Conservation (phyloP, 2,888 invertebrate species). For the Rhodophaea formosa region DNA sequence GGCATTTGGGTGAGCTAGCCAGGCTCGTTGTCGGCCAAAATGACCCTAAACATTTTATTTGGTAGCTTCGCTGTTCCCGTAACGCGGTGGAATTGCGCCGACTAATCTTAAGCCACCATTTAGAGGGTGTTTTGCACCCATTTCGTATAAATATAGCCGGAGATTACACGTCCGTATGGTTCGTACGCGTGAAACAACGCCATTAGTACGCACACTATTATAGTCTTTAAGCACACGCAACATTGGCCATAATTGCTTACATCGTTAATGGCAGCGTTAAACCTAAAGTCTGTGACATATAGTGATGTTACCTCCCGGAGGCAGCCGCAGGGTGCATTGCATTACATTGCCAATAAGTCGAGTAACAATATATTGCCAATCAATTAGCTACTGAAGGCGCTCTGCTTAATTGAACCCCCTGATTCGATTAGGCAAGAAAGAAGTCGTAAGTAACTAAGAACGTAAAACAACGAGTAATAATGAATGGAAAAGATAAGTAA, state of each 20-base stretch:
- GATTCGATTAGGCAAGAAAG: slow-evolving; percentile 60
- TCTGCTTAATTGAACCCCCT: slow-evolving; percentile 67
- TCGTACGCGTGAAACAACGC: slow-evolving; percentile 39
- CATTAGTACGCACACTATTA: slow-evolving; percentile 24
- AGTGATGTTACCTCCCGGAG: not conserved
- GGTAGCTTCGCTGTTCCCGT: slow-evolving; percentile 71
- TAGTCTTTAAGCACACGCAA: slow-evolving; percentile 26
- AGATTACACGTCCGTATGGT: slow-evolving; percentile 56
- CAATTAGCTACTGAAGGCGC: slow-evolving; percentile 63
- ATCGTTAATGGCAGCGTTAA: slow-evolving; percentile 14
- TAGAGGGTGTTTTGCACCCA: slow-evolving; percentile 67
- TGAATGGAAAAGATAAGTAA: slow-evolving; percentile 36
- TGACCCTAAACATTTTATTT: slow-evolving; percentile 81
- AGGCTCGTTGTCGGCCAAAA: slow-evolving; percentile 72
- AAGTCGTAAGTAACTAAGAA: slow-evolving; percentile 39
- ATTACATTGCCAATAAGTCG: slow-evolving; percentile 39
- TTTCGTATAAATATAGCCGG: slow-evolving; percentile 63
- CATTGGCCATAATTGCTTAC: slow-evolving; percentile 24
- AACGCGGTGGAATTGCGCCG: slow-evolving; percentile 65
- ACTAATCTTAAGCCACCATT: slow-evolving; percentile 76
- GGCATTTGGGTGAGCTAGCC: slow-evolving; percentile 73
- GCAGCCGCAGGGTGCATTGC: slow-evolving; percentile 50
- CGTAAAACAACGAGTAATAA: slow-evolving; percentile 40
- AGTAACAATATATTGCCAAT: slow-evolving; percentile 29
- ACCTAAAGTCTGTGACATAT: slow-evolving; percentile 13